Evolutionary conservation across 2,888 invertebrate genomes (phyloP).

Genomic region (Amblyjoppa proteus): DNA sequence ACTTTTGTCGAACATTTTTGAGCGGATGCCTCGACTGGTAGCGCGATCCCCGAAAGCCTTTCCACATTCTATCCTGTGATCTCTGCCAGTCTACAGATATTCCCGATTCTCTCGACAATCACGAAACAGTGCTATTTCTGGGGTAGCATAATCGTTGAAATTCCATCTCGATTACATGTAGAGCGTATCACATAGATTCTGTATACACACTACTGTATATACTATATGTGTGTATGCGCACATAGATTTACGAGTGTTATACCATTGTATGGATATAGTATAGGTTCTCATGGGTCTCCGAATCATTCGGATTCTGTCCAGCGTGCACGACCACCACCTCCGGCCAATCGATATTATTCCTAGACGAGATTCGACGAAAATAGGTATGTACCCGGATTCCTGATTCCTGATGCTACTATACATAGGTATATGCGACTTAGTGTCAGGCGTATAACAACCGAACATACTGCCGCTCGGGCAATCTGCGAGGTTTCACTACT

Average conservation of each 20-base stretch:
- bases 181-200: not conserved
- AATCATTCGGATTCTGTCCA: conserved; percentile 59
- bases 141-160: conserved; percentile 43
- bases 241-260: not conserved
- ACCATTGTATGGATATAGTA: conserved; percentile 26
- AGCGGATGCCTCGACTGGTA: not conserved
- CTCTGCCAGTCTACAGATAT: conserved; percentile 34
- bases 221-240: not conserved
- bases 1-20: conserved; percentile 44
- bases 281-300: conserved; percentile 34
- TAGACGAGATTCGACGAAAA: conserved; percentile 53
- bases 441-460: not conserved
- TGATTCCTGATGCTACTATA: conserved; percentile 27
- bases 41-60: conserved; percentile 12
- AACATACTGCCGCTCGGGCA: not conserved
- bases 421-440: not conserved
- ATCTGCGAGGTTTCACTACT: not conserved
- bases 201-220: not conserved
- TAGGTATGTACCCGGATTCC: conserved; percentile 50
- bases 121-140: conserved; percentile 41
- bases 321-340: conserved; percentile 24
- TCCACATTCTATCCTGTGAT: not conserved
- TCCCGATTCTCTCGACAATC: conserved; percentile 27
- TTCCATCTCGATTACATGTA: conserved; percentile 47
- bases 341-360: conserved; percentile 58